phyloP scores from a whole-genome alignment of 2,888 invertebrate species.

The Norana najaformis region DNA sequence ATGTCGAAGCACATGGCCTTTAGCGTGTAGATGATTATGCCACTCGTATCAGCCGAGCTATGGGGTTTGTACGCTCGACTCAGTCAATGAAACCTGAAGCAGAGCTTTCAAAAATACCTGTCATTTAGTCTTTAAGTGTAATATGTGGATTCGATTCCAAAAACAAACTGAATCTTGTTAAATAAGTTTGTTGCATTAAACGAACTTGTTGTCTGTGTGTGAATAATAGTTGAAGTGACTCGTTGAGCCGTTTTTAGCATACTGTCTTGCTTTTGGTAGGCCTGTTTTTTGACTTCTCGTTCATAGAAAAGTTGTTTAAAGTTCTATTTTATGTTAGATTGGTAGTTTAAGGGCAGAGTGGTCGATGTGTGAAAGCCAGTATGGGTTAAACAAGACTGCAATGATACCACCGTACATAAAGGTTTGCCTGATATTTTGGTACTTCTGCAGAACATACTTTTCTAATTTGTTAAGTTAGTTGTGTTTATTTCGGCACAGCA shows the following conservation, averaged over 20 bases:
- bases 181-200: neutral
- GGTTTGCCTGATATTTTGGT: neutral
- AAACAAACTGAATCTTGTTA: neutral
- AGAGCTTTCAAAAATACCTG: too few species aligned
- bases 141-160: neutral
- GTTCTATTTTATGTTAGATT: neutral
- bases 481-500: neutral
- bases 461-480: neutral
- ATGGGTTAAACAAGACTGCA: neutral
- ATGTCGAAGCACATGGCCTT: neutral
- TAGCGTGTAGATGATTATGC: neutral
- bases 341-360: neutral
- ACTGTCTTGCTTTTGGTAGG: neutral
- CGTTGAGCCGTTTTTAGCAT: neutral
- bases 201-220: neutral
- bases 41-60: neutral
- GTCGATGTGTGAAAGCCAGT: neutral
- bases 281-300: neutral
- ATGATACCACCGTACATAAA: neutral
- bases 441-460: too few species aligned
- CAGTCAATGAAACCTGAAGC: neutral
- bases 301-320: neutral
- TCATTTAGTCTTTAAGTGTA: too few species aligned
- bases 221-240: neutral
- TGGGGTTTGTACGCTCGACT: neutral